Conservation (phyloP, 2,888 invertebrate species). For the Papilio demoleus region DNA sequence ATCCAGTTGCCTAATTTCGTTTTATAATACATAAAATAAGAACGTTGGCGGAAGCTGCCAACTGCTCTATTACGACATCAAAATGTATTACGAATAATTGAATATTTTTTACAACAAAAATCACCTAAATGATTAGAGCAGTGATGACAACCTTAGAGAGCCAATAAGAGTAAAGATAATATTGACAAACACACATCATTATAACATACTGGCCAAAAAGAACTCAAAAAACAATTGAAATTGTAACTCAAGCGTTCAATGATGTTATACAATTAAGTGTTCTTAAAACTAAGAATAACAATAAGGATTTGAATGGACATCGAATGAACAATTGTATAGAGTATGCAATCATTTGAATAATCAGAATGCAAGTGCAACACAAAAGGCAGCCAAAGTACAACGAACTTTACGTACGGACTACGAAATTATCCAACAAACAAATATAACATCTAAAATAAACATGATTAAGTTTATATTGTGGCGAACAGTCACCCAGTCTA, state of each 20-base stretch:
- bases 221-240: neutral
- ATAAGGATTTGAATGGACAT: conserved; percentile 3
- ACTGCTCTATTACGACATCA: conserved; percentile 11
- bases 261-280: neutral
- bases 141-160: neutral
- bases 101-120: conserved; percentile 6
- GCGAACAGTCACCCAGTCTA: conserved; percentile 34
- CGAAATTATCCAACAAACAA: conserved; percentile 32
- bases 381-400: conserved; percentile 34
- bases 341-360: conserved; percentile 30
- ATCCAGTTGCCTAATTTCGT: conserved; percentile 38
- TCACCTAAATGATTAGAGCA: neutral
- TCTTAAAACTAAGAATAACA: conserved; percentile 17
- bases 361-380: conserved; percentile 28
- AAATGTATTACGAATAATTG: neutral
- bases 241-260: neutral
- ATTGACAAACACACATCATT: no score
- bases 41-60: conserved; percentile 10
- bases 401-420: conserved; percentile 28
- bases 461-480: conserved; percentile 33
- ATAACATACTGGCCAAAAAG: no score
- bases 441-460: conserved; percentile 28
- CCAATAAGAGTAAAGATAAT: no score
- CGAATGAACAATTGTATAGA: conserved; percentile 30
- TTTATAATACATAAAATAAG: conserved; percentile 29